A percentile compares a stretch with the other conserved stretches of the same genome.
Conservation (phyloP, 2,888 invertebrate genomes). For the Quadroppia sp. region DNA sequence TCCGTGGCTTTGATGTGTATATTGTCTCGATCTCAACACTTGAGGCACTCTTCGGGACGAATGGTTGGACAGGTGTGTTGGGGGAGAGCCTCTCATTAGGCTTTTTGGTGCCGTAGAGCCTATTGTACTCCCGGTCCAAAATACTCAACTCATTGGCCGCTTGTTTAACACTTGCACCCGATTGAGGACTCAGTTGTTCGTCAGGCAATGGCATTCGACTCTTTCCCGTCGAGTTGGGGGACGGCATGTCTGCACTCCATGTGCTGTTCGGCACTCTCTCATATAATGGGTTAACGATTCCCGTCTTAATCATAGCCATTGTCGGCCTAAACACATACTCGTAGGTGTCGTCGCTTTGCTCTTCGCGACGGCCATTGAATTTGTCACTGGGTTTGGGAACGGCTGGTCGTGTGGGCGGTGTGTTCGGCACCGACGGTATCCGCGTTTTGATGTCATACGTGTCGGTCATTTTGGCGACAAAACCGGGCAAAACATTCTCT, state of each 20-base stretch:
- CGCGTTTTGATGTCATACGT: slow-evolving; percentile 43
- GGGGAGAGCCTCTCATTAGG: slow-evolving; percentile 33
- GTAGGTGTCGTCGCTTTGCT: background rate
- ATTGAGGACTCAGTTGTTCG: background rate
- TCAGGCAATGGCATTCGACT: slow-evolving; percentile 17
- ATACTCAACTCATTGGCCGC: slow-evolving; percentile 24
- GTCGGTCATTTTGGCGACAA: slow-evolving; percentile 46
- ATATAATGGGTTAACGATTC: slow-evolving; percentile 24
- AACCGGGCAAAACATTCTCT: slow-evolving; percentile 43
- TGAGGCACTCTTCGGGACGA: slow-evolving; percentile 26
- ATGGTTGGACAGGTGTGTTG: background rate
- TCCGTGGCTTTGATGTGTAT: slow-evolving; percentile 16
- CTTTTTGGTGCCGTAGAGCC: slow-evolving; percentile 46
- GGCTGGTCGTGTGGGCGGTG: slow-evolving; percentile 17
- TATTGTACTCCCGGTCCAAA: slow-evolving; percentile 46
- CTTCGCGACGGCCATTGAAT: background rate
- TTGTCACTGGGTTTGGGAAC: slow-evolving; percentile 28
- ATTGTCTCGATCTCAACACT: slow-evolving; percentile 40
- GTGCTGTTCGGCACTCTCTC: slow-evolving; percentile 15
- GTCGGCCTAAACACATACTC: slow-evolving; percentile 26
- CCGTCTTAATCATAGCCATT: slow-evolving; percentile 36
- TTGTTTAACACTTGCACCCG: background rate
- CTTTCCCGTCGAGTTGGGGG: background rate
- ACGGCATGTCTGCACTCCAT: background rate
- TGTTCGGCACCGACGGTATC: slow-evolving; percentile 19